Evolutionary conservation across 2,113 vertebrate genomes (phyloP), one percentile per base, ranked within the genome.

Genomic region (Corythoichthys haematopterus): DNA sequence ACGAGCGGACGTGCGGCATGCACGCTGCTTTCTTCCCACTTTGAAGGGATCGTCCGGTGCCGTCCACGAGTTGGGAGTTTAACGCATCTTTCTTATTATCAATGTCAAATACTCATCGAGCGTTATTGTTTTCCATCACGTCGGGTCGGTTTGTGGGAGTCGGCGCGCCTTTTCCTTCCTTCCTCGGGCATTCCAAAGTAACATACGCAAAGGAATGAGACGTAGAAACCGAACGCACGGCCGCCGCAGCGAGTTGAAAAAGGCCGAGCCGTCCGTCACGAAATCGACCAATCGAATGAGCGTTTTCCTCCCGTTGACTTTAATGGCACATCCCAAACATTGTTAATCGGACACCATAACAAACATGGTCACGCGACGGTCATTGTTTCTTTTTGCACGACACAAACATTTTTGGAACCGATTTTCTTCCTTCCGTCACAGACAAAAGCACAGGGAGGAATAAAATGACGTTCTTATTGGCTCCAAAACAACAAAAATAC

Each of bases 401-500:
- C 16, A 15, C 15, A 6, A 2, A 51, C 50, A 52, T 52, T 52
- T 48, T 14, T 48, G 47, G 1, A 13, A 3, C 15, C 2, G 2
- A 14, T 15, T 48, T 13, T 3, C 4, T 48, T 48, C 15, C 14
- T 48, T 12, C 2, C 45, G 8, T 46, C 2, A 46, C 92, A 92
- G 88, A 94, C 86, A 94, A 92, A 90, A 69, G 36, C 53, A 75
- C 77, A 78, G 75, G 69, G 86, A 28, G 20, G 20, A 28, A 28
- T 28, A 87, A 91, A 88, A 93, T 92, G 91, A 91, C 90, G 90
- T 88, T 91, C 88, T 85, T 78, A 75, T 81, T 76, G 70, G 55
- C 71, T 50, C 65, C 20, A 47, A 69, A 79, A 69, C 20, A 74
- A 46, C 68, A 35, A 48, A 67, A 67, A 48, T 75, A 79, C 79